These are phyloP conservation scores for Cheilosia variabilis DNA, from an alignment of 2,888 invertebrate species.

Conservation along the genomic window DNA sequence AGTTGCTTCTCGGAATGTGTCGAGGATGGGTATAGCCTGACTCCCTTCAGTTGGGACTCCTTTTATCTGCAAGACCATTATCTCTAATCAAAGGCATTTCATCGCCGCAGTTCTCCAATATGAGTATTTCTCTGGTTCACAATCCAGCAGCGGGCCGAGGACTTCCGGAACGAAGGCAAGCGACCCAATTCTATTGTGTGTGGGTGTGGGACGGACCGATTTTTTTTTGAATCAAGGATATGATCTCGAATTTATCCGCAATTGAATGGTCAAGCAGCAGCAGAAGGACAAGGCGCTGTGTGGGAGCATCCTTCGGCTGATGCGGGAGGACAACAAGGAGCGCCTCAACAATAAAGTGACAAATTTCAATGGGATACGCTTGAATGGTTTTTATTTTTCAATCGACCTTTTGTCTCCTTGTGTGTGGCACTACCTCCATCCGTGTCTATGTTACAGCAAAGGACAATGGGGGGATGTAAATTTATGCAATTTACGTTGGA, in stretches of 20 bases:
- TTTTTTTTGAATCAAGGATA: slow-evolving; percentile 61
- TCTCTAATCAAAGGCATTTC: slow-evolving; percentile 75
- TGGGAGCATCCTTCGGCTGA: slow-evolving; percentile 10
- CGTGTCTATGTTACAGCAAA: neutral
- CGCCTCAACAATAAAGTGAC: slow-evolving; percentile 72
- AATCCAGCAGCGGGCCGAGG: slow-evolving; percentile 36
- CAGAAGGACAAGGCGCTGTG: slow-evolving; percentile 9
- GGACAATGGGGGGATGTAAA: slow-evolving; percentile 59
- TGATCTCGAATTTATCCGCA: slow-evolving; percentile 68
- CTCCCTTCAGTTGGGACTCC: slow-evolving; percentile 54
- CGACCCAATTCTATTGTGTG: slow-evolving; percentile 65
- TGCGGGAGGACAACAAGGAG: neutral
- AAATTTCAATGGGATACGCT: slow-evolving; percentile 73
- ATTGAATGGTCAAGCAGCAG: slow-evolving; percentile 69
- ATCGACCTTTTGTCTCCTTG: slow-evolving; percentile 69
- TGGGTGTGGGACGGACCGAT: slow-evolving; percentile 46
- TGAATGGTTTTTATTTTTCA: slow-evolving; percentile 74
- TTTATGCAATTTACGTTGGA: slow-evolving; percentile 59
- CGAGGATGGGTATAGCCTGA: neutral
- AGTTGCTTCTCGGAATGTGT: slow-evolving; percentile 35
- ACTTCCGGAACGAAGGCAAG: slow-evolving; percentile 36
- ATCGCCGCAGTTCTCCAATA: slow-evolving; percentile 67
- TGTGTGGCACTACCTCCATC: slow-evolving; percentile 6
- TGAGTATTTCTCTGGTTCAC: slow-evolving; percentile 18
- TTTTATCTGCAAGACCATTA: slow-evolving; percentile 69